Percentiles rank a stretch among this genome's conserved stretches.
These are phyloP conservation scores for Poeciliopsis prolifica DNA, from an alignment of 2,113 vertebrate genomes.

Conservation along the genomic window DNA sequence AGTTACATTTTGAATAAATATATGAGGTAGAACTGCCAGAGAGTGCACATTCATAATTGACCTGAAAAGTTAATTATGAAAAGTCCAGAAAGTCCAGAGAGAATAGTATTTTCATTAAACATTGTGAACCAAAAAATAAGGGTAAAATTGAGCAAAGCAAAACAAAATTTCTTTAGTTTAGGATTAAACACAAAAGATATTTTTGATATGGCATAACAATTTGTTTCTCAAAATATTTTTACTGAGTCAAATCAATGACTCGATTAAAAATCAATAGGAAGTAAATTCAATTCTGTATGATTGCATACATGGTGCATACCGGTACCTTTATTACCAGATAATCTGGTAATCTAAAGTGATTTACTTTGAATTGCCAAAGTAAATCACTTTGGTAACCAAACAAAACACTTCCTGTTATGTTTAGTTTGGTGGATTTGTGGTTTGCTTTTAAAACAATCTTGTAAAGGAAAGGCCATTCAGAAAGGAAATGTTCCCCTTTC, in stretches of 20 bases:
- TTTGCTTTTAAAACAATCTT: background rate
- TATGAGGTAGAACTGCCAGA: background rate
- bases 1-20: slow-evolving; percentile 1
- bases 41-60: slow-evolving; percentile 11
- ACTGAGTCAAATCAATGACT: too few species aligned
- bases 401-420: background rate
- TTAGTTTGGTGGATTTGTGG: background rate
- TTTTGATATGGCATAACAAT: background rate
- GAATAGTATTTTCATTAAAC: slow-evolving; percentile 21
- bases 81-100: slow-evolving; percentile 7
- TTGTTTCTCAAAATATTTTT: background rate
- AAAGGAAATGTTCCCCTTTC: too few species aligned
- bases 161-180: background rate
- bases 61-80: too few species aligned
- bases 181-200: background rate
- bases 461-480: too few species aligned
- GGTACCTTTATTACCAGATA: too few species aligned
- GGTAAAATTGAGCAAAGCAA: background rate
- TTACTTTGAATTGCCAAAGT: too few species aligned
- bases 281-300: background rate
- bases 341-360: background rate
- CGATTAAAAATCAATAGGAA: too few species aligned
- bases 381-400: too few species aligned
- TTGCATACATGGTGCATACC: too few species aligned
- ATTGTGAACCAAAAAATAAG: background rate